A percentile compares a stretch with the other conserved stretches of the same genome.
Conservation (phyloP, 2,797 vertebrate species). For the Sorex maritimensis region DNA sequence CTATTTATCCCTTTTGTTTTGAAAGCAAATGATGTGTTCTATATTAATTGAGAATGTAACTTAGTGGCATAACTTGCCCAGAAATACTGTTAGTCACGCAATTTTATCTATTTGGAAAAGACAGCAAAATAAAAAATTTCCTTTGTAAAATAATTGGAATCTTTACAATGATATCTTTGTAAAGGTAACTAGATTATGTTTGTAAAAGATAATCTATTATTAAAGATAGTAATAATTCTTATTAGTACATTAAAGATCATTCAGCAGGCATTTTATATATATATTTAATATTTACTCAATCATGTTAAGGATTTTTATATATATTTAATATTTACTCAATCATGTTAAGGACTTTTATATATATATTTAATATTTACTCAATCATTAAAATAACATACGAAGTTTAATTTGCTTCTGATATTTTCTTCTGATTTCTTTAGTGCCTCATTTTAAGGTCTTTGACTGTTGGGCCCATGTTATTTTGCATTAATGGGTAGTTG, state of each 20-base stretch:
- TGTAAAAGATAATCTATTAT: too few relatives aligned
- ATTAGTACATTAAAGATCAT: slow-evolving; percentile 36
- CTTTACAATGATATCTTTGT: background rate
- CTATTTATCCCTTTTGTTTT: slow-evolving; percentile 64
- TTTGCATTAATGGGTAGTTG: slow-evolving; percentile 16
- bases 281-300: slow-evolving; percentile 42
- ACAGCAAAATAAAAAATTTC: slow-evolving; percentile 47
- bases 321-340: slow-evolving; percentile 42
- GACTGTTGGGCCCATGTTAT: background rate
- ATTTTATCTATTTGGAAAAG: slow-evolving; percentile 61
- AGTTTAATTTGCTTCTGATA: too few relatives aligned
- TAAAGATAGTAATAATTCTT: too few relatives aligned
- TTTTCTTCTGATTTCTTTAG: too few relatives aligned
- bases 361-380: slow-evolving; percentile 37
- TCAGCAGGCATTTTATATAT: background rate
- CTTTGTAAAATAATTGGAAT: slow-evolving; percentile 24
- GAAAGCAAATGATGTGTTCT: slow-evolving; percentile 36
- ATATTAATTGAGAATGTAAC: slow-evolving; percentile 37
- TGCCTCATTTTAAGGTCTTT: background rate
- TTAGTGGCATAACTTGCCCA: slow-evolving; percentile 41
- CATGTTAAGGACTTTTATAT: slow-evolving; percentile 47
- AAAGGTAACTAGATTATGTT: background rate
- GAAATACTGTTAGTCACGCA: slow-evolving; percentile 59
- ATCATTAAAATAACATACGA: background rate
- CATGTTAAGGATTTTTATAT: slow-evolving; percentile 31